Evolutionary conservation across 2,888 invertebrate genomes (phyloP), one percentile per base, ranked within the genome.

Genomic region (Drosophila falleni): DNA sequence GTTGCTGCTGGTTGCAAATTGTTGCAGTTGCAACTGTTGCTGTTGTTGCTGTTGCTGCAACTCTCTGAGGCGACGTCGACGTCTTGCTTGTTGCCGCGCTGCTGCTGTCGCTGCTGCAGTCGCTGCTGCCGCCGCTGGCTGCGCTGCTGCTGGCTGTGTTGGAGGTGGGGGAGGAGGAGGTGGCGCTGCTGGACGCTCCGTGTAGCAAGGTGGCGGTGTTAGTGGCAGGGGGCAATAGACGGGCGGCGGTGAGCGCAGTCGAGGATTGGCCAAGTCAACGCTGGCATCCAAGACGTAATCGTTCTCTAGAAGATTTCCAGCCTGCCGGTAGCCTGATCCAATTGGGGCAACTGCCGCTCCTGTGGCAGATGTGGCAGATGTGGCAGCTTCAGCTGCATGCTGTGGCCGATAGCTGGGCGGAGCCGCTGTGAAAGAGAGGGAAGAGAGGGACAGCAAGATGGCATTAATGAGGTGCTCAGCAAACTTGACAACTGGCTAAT

Each of bases 191-290:
- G 68, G 67, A 31, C 85, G 64, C 54, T 87, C 87, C 10, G 92
- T 83, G 63, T 92, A 91, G 46, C 91, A 87, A 31, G 92, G 92
- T 16, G 92, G 92, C 35, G 92, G 93, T 29, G 92, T 91, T 31
- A 88, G 67, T 9, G 92, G 90, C 74, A 88, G 62, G 2, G 83
- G 87, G 31, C 87, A 80, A 58, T 91, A 90, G 65, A 86, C 69
- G 1, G 90, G 90, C 39, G 90, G 90, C 63, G 89, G 87, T 16
- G 89, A 69, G 11, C 84, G 74, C 60, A 78, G 69, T 56, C 67
- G 82, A 29, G 68, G 79, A 61, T 69, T 67, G 60, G 72, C 59
- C 60, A 79, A 78, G 55, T 83, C 71, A 59, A 56, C 58, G 37
- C 66, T n/a, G 44, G 75, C 51, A 53, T 75, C 80, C 15, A 88